Evolutionary conservation across 2,888 invertebrate genomes (phyloP).

Genomic region (Nomada fucata): DNA sequence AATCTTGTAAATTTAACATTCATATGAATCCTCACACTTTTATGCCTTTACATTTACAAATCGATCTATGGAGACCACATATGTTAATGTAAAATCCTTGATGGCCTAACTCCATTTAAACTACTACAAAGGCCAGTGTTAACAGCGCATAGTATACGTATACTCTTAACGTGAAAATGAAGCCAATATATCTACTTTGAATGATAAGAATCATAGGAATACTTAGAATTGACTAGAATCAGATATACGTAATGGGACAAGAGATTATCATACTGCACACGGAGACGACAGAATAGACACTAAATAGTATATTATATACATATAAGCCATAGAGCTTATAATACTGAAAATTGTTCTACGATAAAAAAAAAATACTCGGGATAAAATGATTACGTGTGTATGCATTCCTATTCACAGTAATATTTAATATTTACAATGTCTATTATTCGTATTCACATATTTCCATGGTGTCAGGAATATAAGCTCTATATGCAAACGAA

Average conservation of each 20-base stretch:
- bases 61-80: conserved; percentile 44
- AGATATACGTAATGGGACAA: conserved; percentile 51
- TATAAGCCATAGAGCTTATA: conserved; percentile 62
- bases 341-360: conserved; percentile 45
- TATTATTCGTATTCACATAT: conserved; percentile 14
- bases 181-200: conserved; percentile 57
- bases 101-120: conserved; percentile 68
- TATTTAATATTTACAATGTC: conserved; percentile 37
- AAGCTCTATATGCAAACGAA: conserved; percentile 61
- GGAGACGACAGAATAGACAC: conserved; percentile 59
- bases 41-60: conserved; percentile 45
- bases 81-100: conserved; percentile 48
- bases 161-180: conserved; percentile 52
- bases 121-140: conserved; percentile 81
- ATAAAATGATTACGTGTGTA: background rate
- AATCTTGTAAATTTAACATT: conserved; percentile 30
- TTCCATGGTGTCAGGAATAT: conserved; percentile 50
- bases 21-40: conserved; percentile 36
- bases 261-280: conserved; percentile 59
- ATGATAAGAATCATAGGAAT: conserved; percentile 56
- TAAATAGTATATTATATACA: conserved; percentile 2
- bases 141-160: conserved; percentile 61
- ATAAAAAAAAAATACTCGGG: background rate
- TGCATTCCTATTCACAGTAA: conserved; percentile 4
- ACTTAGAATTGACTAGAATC: conserved; percentile 54